These are phyloP conservation scores for Actenoides lindsayi DNA, from an alignment of 2,113 vertebrate species.

Conservation along the genomic window DNA sequence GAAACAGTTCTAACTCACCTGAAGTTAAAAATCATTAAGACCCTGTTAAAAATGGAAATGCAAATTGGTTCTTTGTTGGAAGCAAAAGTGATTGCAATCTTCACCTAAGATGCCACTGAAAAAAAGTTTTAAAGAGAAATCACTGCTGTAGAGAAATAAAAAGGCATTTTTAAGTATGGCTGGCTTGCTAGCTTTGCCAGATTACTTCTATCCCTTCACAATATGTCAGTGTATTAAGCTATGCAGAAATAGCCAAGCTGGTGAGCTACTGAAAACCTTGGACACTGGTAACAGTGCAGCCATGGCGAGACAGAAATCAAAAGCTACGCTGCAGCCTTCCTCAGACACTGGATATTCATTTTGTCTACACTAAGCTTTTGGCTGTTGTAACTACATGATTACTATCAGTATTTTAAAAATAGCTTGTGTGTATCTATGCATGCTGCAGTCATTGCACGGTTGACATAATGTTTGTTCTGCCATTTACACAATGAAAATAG, in stretches of 20 bases:
- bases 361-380: neutral
- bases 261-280: neutral
- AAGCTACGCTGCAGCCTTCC: neutral
- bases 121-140: neutral
- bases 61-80: neutral
- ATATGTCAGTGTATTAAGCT: neutral
- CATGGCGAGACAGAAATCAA: neutral
- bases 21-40: neutral
- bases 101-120: neutral
- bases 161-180: neutral
- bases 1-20: neutral
- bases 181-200: neutral
- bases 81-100: neutral
- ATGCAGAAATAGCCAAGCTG: neutral
- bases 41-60: neutral
- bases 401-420: neutral
- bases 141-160: neutral
- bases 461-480: neutral
- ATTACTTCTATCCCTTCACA: neutral
- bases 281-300: neutral
- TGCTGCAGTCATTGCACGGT: neutral
- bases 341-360: neutral
- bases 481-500: neutral
- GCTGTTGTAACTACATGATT: neutral
- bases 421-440: neutral